Evolutionary conservation across 2,888 invertebrate species (phyloP).

Genomic region (Orthosia incerta): DNA sequence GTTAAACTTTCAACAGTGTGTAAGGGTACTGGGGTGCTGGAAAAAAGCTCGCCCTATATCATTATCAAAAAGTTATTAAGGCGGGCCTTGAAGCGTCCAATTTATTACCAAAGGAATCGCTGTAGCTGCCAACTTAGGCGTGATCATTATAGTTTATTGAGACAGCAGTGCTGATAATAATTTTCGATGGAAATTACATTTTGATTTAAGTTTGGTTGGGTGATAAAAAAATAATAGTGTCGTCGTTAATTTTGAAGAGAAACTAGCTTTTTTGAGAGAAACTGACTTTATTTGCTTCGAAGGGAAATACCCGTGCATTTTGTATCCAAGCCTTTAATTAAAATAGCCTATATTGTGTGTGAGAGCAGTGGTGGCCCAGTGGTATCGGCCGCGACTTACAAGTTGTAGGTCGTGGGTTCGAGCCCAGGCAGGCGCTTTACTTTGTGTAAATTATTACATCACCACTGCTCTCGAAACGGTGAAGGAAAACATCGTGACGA

Average conservation of each 20-base stretch:
- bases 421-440: no score
- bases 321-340: no score
- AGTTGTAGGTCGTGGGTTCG: no score
- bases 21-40: constrained; percentile 46
- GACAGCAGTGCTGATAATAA: constrained; percentile 24
- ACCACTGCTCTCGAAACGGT: no score
- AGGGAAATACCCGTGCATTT: neutral
- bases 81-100: constrained; percentile 66
- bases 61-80: constrained; percentile 81
- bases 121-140: constrained; percentile 51
- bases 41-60: constrained; percentile 74
- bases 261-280: neutral
- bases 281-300: neutral
- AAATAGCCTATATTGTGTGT: no score
- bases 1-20: constrained; percentile 73
- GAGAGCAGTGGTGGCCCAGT: no score
- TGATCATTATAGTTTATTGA: constrained; percentile 57
- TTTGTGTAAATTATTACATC: no score
- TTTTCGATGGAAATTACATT: constrained; percentile 26
- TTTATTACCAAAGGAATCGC: constrained; percentile 65
- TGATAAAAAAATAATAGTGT: neutral
- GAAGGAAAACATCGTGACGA: no score
- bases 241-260: neutral
- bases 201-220: constrained; percentile 17
- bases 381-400: no score